Conservation (phyloP, 2,113 vertebrate species). For the Arizona elegans region DNA sequence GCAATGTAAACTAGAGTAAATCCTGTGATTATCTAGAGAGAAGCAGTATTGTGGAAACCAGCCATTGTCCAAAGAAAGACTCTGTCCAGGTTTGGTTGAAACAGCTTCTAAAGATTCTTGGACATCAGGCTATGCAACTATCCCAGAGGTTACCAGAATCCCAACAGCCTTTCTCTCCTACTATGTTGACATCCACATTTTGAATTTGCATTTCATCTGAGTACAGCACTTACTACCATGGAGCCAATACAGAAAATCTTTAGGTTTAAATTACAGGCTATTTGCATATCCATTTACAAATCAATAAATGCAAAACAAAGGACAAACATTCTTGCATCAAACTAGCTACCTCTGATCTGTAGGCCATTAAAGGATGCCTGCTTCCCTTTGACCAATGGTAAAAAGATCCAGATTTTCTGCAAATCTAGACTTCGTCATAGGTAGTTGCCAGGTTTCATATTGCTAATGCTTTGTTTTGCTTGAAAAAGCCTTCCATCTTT, state of each 20-base stretch:
- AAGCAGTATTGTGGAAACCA: neutral
- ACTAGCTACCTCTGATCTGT: neutral
- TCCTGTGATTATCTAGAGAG: neutral
- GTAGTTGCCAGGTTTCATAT: neutral
- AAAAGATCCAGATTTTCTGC: neutral
- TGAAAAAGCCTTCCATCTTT: neutral
- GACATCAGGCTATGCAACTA: neutral
- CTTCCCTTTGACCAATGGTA: neutral
- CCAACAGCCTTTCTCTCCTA: neutral
- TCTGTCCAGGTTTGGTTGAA: neutral
- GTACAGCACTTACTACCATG: neutral
- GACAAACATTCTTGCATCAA: neutral
- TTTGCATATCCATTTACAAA: neutral
- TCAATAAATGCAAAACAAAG: neutral
- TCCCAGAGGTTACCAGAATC: neutral
- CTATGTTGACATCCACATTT: neutral
- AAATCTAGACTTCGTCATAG: neutral
- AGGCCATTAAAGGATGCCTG: neutral
- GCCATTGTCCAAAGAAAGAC: neutral
- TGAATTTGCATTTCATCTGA: neutral
- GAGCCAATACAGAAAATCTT: neutral
- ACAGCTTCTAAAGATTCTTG: neutral
- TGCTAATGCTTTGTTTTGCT: neutral
- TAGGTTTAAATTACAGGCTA: neutral
- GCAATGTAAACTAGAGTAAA: neutral